These are phyloP conservation scores for Channa argus DNA, from an alignment of 2,113 vertebrate species.

Conservation along the genomic window DNA sequence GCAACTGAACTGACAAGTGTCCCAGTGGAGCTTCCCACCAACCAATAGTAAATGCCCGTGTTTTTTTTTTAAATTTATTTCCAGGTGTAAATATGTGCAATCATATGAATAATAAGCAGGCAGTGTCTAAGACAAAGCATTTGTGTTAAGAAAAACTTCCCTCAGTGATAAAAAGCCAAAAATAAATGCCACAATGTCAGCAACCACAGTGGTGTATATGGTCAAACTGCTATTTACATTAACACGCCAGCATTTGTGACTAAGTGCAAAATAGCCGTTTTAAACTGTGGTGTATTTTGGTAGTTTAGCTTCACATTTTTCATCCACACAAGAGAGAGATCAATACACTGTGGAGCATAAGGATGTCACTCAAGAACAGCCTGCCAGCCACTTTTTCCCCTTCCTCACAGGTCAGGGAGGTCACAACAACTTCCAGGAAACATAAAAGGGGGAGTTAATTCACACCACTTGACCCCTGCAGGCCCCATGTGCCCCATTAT, in stretches of 20 bases:
- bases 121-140: constrained; percentile 24
- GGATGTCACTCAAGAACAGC: constrained; percentile 36
- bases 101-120: constrained; percentile 47
- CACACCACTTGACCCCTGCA: constrained; percentile 72
- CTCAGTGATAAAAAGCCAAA: not conserved
- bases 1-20: constrained; percentile 16
- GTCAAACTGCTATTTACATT: not conserved
- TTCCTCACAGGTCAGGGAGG: constrained; percentile 58
- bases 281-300: not conserved
- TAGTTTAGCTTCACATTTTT: not conserved
- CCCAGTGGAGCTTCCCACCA: constrained; percentile 17
- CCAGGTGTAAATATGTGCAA: constrained; percentile 54
- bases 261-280: not conserved
- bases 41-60: constrained; percentile 11
- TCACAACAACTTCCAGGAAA: constrained; percentile 73
- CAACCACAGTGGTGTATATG: not conserved
- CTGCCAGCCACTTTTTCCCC: constrained; percentile 32
- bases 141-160: not conserved
- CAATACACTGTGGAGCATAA: constrained; percentile 3
- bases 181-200: not conserved
- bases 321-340: not conserved
- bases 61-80: constrained; percentile 16
- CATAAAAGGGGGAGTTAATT: constrained; percentile 71
- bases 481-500: constrained; percentile 55
- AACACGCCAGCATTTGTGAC: not conserved